These are phyloP conservation scores for Rhea americana DNA, from an alignment of 2,113 vertebrate species.

Conservation along the genomic window DNA sequence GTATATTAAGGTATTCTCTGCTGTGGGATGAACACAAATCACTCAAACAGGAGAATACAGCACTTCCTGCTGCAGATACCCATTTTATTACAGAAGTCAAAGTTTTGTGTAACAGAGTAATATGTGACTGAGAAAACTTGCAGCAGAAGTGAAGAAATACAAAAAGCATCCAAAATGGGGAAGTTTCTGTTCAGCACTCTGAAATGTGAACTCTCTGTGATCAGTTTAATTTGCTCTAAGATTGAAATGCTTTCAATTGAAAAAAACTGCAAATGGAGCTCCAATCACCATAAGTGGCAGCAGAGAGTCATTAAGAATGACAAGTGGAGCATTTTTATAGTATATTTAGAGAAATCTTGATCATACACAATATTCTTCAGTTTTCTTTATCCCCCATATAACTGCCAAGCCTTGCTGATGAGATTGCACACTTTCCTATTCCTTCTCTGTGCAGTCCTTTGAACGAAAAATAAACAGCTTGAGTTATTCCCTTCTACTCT, in stretches of 20 bases:
- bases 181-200: slow-evolving; percentile 43
- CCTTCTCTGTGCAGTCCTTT: not conserved
- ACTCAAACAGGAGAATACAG: slow-evolving; percentile 19
- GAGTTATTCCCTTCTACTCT: not conserved
- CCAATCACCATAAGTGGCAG: slow-evolving; percentile 51
- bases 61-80: not conserved
- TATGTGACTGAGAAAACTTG: slow-evolving; percentile 2
- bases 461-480: not conserved
- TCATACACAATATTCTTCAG: slow-evolving; percentile 21
- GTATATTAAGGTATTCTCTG: not conserved
- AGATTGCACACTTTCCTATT: not conserved
- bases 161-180: not conserved
- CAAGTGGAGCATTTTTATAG: slow-evolving; percentile 59
- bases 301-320: slow-evolving; percentile 63
- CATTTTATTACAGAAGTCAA: slow-evolving; percentile 35
- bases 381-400: slow-evolving; percentile 1
- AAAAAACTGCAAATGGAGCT: slow-evolving; percentile 33
- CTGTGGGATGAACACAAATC: not conserved
- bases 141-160: not conserved
- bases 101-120: not conserved
- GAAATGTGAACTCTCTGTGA: slow-evolving; percentile 30
- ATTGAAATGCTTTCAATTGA: slow-evolving; percentile 35
- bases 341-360: slow-evolving; percentile 62
- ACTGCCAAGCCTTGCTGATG: slow-evolving; percentile 27
- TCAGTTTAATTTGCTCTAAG: slow-evolving; percentile 44